Evolutionary conservation across 2,888 invertebrate genomes (phyloP), one percentile per base, ranked within the genome.

Genomic region (Apomyelois bistriatella): DNA sequence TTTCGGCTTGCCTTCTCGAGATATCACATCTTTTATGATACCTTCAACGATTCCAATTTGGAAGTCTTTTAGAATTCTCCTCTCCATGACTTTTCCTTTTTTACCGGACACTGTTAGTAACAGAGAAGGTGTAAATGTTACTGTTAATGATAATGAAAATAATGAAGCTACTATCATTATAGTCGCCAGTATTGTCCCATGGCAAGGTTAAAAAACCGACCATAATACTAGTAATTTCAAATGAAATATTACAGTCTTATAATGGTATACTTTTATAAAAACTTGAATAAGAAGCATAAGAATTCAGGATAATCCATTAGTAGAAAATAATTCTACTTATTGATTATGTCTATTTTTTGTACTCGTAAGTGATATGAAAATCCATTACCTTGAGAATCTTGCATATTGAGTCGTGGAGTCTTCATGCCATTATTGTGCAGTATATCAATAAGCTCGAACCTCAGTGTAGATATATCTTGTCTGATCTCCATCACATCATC

Each of bases 401-500:
- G 88, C 63, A 92, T 79, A 55, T 94, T 94, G 51, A 96, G 82
- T 60, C 93, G 90, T 0, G 97, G 96, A 0, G 96, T 96, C 61
- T 93, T 92, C 95, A 96, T 97, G 48, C 97, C 97, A 73, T 98
- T 98, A 64, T 94, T 94, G 53, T 94, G 92, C 9, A 99, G 93
- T 68, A 99, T 98, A 70, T 98, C 98, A 52, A 99, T 94, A 16
- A 99, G 91, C 74, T 99, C 98, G 79, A 95, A 99, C 58, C 98
- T 92, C 61, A 99, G 92, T 3, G 97, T 95, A n/a, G 97, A 98
- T 59, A 99, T 98, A 76, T 99, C 99, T 74, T 99, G 98, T 66
- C 99, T 93, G 70, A 99, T 97, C 90, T 99, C 99, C 93, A 98
- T 98, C 60, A 99, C 96, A 81, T 99, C 99, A 82, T 99, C 99